Evolutionary conservation across 2,888 invertebrate species (phyloP).

Genomic region (Biston betularia): DNA sequence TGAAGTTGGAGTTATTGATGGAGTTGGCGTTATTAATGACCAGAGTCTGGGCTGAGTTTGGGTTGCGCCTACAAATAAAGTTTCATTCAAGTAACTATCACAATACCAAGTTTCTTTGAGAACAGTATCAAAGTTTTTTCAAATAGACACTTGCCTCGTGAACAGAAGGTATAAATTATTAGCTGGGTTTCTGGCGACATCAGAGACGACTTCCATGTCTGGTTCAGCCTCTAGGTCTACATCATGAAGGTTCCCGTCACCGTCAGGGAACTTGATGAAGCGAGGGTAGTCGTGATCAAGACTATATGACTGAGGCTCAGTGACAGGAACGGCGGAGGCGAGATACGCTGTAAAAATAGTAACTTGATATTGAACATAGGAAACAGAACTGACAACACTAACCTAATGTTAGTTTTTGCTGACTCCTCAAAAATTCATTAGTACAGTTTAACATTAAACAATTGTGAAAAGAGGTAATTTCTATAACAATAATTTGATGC

Average conservation of each 20-base stretch:
- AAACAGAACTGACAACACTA: not conserved
- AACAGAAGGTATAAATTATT: constrained; percentile 57
- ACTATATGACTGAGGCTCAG: constrained; percentile 34
- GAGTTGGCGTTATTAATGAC: constrained; percentile 56
- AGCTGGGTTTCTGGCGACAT: constrained; percentile 56
- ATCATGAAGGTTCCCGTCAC: constrained; percentile 54
- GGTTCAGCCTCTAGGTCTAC: constrained; percentile 60
- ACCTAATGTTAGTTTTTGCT: not conserved
- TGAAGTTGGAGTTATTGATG: constrained; percentile 61
- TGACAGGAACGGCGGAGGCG: constrained; percentile 53
- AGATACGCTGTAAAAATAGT: constrained; percentile 42
- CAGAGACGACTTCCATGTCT: constrained; percentile 51
- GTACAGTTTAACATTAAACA: too few species aligned
- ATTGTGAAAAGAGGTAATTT: too few species aligned
- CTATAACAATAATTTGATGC: too few species aligned
- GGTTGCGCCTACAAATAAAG: constrained; percentile 53
- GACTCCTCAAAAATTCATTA: too few species aligned
- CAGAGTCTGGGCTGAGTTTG: constrained; percentile 50
- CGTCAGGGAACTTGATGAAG: constrained; percentile 60
- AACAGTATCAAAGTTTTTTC: too few species aligned
- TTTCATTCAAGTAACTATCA: not conserved
- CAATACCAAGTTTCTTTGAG: not conserved
- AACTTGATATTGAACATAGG: not conserved
- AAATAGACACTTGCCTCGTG: constrained; percentile 52
- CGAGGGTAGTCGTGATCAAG: constrained; percentile 51